Evolutionary conservation across 2,113 vertebrate species (phyloP), one percentile per base, ranked within the genome.

Genomic region (Hippopotamus amphibius): DNA sequence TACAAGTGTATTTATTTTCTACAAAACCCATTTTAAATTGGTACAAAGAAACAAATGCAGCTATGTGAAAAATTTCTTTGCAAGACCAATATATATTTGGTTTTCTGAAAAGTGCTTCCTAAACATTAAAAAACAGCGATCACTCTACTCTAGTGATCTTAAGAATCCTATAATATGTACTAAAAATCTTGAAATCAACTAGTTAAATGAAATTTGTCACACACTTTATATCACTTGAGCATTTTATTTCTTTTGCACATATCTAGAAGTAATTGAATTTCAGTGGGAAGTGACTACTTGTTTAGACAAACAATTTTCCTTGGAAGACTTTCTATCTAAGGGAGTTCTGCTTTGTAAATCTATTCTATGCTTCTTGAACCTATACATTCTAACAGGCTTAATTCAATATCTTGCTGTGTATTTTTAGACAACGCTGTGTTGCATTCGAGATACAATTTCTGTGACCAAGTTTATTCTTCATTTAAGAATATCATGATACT

Each of bases 301-400:
- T 97, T 97, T 96, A 98, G 96, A 97, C 89, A 94, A 95, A 97
- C 57, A 94, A 92, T 92, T 95, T 95, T 88, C 94, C 93, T 92
- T 97, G 24, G n/a, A 83, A 95, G 57, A 63, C 74, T 94, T 93
- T 97, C 95, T 88, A 82, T 82, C 90, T 66, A 74, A 93, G 82
- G 26, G 77, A 92, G 82, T 66, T 97, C 86, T 90, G 80, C 66
- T 94, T 95, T 93, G 80, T 84, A 97, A 97, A 96, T 97, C 91
- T 93, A 85, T 26, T 96, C 89, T 89, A 74, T 63, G 84, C 83
- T 93, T 93, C 46, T 43, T 97, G 77, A 92, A 55, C 37, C 61
- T 82, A 85, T 22, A 94, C 30, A 95, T 93, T 61, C 43, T 86
- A 88, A 90, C 43, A 96, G 50, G 84, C 90, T 97, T 96, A 96